Percentiles rank a stretch among this genome's conserved stretches.
phyloP scores from a whole-genome alignment of 2,888 invertebrate species.

The Eremobia ochroleuca region DNA sequence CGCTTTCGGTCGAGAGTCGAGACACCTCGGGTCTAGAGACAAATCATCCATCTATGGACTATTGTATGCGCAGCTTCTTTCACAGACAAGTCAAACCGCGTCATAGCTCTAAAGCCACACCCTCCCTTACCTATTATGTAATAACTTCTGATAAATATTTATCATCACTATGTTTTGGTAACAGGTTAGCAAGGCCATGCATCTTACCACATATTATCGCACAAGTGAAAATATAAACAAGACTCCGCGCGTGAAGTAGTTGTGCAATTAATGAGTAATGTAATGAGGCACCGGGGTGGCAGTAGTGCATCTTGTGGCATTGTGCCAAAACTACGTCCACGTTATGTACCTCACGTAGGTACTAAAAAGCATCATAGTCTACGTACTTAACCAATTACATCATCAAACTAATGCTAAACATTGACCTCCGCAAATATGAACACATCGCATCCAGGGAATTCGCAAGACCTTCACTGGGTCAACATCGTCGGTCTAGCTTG shows the following conservation, averaged over 20 bases:
- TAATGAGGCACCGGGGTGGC: slow-evolving; percentile 31
- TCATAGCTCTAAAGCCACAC: slow-evolving; percentile 1
- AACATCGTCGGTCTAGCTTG: not conserved
- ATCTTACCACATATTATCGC: slow-evolving; percentile 40
- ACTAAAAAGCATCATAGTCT: slow-evolving; percentile 2
- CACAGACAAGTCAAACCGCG: not conserved
- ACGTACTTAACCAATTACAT: slow-evolving; percentile 18
- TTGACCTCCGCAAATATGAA: not conserved
- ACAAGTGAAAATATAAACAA: slow-evolving; percentile 54
- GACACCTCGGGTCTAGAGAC: not conserved
- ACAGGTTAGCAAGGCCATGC: slow-evolving; percentile 38
- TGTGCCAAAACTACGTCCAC: slow-evolving; percentile 40
- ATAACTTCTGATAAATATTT: slow-evolving; percentile 19
- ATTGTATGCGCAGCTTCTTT: not conserved
- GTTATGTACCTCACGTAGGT: slow-evolving; percentile 23
- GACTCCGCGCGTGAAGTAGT: slow-evolving; percentile 33
- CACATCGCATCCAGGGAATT: not conserved
- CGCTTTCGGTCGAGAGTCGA: not conserved
- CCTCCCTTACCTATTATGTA: slow-evolving; percentile 26
- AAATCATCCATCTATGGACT: not conserved
- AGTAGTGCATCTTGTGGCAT: slow-evolving; percentile 33
- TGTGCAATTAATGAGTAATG: slow-evolving; percentile 51
- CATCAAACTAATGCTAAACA: not conserved
- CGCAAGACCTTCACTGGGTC: not conserved
- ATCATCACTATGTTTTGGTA: slow-evolving; percentile 26